Conservation (phyloP, 2,113 vertebrate species). For the Bothrops jararaca region DNA sequence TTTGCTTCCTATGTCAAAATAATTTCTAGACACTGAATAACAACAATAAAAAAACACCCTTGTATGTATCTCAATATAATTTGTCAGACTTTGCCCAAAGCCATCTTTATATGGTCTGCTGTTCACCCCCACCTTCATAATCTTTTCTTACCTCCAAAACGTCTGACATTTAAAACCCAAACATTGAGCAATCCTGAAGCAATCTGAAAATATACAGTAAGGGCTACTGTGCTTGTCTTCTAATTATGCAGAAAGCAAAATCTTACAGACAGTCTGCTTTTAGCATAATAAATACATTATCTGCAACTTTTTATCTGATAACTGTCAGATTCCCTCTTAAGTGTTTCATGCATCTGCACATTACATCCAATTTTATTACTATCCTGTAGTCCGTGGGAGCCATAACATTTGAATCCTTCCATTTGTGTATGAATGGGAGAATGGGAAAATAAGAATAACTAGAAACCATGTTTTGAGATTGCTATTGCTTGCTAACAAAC, state of each 20-base stretch:
- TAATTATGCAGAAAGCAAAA: neutral
- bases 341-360: neutral
- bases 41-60: neutral
- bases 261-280: neutral
- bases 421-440: neutral
- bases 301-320: neutral
- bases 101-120: neutral
- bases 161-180: neutral
- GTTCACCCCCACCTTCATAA: neutral
- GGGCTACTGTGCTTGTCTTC: neutral
- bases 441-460: neutral
- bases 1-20: neutral
- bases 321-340: neutral
- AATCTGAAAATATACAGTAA: neutral
- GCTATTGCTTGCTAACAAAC: neutral
- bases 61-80: neutral
- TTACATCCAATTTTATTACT: neutral
- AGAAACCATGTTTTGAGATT: neutral
- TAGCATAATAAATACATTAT: neutral
- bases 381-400: neutral
- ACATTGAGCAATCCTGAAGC: neutral
- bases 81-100: neutral
- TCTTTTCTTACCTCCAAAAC: neutral
- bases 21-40: neutral
- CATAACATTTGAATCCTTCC: neutral